Evolutionary conservation across 2,113 vertebrate species (phyloP), one percentile per base, ranked within the genome.

Genomic region (Steatornis caripensis): DNA sequence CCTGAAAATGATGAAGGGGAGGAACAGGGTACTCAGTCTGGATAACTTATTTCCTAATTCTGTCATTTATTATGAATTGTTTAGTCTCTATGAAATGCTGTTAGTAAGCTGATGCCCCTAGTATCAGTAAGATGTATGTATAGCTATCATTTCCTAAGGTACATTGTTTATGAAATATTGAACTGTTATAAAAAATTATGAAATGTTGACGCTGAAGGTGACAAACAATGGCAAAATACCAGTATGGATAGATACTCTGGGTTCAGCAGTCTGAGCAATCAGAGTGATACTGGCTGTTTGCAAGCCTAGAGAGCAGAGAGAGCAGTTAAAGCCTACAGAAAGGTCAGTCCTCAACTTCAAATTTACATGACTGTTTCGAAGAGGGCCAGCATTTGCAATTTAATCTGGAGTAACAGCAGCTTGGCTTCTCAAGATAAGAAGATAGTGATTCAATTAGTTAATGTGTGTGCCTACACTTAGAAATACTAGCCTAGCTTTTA

Each of bases 21-120:
- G 95, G 93, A 95, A 77, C 76, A 55, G 43, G 51, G 53, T 54
- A 60, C 60, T 95, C 83, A 88, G 71, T 79, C 81, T 87, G 34
- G 94, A 96, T 96, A 95, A 97, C 65, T 96, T 95, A 95, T 96
- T 96, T 95, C 93, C 91, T 96, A 95, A 94, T 94, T 96, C 93
- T 93, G 89, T 87, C 90, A 94, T 93, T 94, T 96, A 89, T 95
- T 91, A 97, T 84, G 45, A 95, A 76, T 97, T 96, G 89, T 94
- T 96, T 93, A 72, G 30, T 84, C 36, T 89, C 84, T 95, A 3
- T 93, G 94, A 96, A 95, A 97, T 71, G 86, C 84, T 87, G 91
- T 84, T 94, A 94, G 94, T 89, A 95, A 91, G 76, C 57, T 87
- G 81, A 79, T 91, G 91, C 43, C 84, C 57, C 64, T 23, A 45